These are phyloP conservation scores for Leptinotarsa rubiginosa DNA, from an alignment of 2,888 invertebrate species.

Conservation along the genomic window DNA sequence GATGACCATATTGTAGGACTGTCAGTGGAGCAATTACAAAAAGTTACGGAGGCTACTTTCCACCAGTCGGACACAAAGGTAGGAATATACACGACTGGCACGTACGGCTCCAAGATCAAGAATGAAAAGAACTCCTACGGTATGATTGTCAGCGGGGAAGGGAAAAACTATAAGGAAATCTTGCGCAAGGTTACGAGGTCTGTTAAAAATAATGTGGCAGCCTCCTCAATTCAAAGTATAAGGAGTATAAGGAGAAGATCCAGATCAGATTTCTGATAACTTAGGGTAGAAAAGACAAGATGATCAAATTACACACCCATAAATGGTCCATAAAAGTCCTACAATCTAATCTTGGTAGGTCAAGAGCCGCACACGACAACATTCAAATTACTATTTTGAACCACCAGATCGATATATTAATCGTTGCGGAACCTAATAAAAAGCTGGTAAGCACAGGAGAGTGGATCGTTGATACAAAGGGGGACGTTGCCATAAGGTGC, in stretches of 20 bases:
- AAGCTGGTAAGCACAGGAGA: not conserved
- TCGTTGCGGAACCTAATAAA: constrained; percentile 33
- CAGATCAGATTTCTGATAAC: too few species aligned
- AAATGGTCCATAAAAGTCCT: constrained; percentile 18
- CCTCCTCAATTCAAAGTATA: too few species aligned
- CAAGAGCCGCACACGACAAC: constrained; percentile 18
- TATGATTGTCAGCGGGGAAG: too few species aligned
- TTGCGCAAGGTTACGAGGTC: too few species aligned
- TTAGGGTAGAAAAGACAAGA: too few species aligned
- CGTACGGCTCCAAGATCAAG: too few species aligned
- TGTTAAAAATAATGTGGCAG: too few species aligned
- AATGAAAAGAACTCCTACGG: too few species aligned
- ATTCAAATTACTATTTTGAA: not conserved
- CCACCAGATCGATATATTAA: constrained; percentile 15
- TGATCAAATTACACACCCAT: not conserved
- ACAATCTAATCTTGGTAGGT: constrained; percentile 30
- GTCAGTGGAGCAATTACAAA: not conserved
- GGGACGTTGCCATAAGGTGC: constrained; percentile 14
- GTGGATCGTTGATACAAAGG: constrained; percentile 14
- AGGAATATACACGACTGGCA: not conserved
- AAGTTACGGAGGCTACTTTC: not conserved
- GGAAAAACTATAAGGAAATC: too few species aligned
- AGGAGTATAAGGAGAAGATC: constrained; percentile 5
- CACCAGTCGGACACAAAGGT: not conserved
- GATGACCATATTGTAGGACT: not conserved